phyloP scores from a whole-genome alignment of 2,888 invertebrate genomes.

The Sphaerolaimus hirsutus region DNA sequence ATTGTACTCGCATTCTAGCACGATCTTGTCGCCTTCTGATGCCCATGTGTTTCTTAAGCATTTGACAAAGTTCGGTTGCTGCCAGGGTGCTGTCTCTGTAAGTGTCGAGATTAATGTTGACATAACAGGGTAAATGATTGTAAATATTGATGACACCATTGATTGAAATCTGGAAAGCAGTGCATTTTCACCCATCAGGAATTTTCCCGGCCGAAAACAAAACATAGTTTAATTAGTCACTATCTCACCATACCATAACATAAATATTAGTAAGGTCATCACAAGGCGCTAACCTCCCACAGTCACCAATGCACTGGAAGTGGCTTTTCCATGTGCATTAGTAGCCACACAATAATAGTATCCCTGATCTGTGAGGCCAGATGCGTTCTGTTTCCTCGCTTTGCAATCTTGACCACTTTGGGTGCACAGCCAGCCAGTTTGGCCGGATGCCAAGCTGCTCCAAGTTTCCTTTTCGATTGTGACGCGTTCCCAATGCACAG shows the following conservation, averaged over 20 bases:
- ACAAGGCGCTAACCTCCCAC: slow-evolving; percentile 6
- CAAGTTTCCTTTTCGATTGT: too few species aligned
- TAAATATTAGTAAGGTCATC: too few species aligned
- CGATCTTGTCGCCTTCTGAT: slow-evolving; percentile 12
- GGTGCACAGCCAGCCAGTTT: not conserved
- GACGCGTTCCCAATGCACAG: too few species aligned
- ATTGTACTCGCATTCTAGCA: slow-evolving; percentile 8
- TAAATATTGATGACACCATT: too few species aligned
- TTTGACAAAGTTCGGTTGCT: slow-evolving; percentile 16
- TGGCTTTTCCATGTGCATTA: slow-evolving; percentile 2
- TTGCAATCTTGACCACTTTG: not conserved
- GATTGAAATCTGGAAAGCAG: too few species aligned
- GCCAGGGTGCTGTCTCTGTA: slow-evolving; percentile 11
- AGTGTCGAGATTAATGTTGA: not conserved
- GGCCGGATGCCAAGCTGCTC: too few species aligned
- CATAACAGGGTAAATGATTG: too few species aligned
- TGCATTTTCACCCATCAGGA: too few species aligned
- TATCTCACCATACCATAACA: too few species aligned
- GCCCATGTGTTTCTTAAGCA: slow-evolving; percentile 18
- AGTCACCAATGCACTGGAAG: not conserved
- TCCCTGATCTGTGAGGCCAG: not conserved
- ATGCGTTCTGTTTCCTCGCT: not conserved
- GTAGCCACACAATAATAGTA: slow-evolving; percentile 5
- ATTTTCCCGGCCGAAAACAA: too few species aligned
- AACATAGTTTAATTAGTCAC: too few species aligned